phyloP scores from a whole-genome alignment of 2,113 vertebrate genomes.

The Desmodus rotundus region DNA sequence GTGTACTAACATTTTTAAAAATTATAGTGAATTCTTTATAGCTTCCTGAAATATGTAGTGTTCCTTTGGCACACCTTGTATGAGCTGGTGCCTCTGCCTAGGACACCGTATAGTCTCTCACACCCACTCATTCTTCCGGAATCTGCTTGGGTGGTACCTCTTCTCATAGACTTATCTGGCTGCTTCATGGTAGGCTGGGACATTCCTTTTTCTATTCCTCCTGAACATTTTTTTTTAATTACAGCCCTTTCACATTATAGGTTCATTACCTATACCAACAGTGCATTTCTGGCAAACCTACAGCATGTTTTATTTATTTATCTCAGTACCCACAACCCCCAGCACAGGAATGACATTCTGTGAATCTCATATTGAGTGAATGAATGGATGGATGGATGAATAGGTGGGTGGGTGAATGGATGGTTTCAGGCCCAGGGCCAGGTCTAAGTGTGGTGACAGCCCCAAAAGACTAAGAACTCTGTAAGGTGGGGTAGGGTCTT shows the following conservation, averaged over 20 bases:
- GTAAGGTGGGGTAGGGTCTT: background rate
- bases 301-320: background rate
- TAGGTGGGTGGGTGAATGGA: background rate
- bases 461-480: background rate
- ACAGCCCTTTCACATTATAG: background rate
- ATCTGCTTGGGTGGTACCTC: background rate
- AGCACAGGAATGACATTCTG: background rate
- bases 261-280: background rate
- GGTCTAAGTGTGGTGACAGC: background rate
- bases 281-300: background rate
- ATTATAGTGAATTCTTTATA: background rate
- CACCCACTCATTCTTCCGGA: background rate
- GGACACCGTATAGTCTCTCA: background rate
- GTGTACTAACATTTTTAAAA: background rate
- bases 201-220: background rate
- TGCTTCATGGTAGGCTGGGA: background rate
- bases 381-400: background rate
- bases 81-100: background rate
- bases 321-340: background rate
- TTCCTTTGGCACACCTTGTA: background rate
- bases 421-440: background rate
- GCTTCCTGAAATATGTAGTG: background rate
- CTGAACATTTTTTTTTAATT: background rate
- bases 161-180: background rate
- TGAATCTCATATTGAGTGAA: background rate